phyloP scores from a whole-genome alignment of 2,888 invertebrate genomes.

The Thysanoteuthis rhombus region DNA sequence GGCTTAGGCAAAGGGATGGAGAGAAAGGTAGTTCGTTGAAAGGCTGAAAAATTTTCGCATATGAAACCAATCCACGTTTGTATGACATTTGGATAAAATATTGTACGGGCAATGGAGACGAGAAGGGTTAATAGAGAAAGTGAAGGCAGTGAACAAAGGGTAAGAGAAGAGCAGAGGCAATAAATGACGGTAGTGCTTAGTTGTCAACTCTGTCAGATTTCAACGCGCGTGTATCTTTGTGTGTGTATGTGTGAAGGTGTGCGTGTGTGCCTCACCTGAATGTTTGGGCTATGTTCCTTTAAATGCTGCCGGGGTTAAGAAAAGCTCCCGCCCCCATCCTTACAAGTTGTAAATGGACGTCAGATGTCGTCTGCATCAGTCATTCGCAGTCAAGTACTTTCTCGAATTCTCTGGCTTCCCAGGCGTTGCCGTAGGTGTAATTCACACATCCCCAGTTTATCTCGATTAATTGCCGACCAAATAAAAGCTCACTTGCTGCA shows the following conservation, averaged over 20 bases:
- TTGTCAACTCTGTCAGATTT: too few relatives aligned
- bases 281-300: too few relatives aligned
- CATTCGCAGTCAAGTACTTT: not conserved
- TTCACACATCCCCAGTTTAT: not conserved
- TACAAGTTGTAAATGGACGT: not conserved
- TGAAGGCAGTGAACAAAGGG: too few relatives aligned
- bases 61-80: too few relatives aligned
- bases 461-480: not conserved
- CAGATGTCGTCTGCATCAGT: not conserved
- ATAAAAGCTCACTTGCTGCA: not conserved
- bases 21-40: too few relatives aligned
- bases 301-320: not conserved
- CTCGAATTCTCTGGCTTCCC: not conserved
- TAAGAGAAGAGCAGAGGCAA: too few relatives aligned
- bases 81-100: too few relatives aligned
- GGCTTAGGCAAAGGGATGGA: too few relatives aligned
- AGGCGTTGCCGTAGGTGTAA: not conserved
- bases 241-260: not conserved
- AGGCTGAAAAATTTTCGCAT: too few relatives aligned
- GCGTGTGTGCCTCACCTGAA: not conserved
- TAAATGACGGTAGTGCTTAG: too few relatives aligned
- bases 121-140: too few relatives aligned
- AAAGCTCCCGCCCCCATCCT: not conserved
- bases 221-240: not conserved
- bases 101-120: too few relatives aligned